phyloP scores from a whole-genome alignment of 2,888 invertebrate genomes.

The Ormyrus thymus region DNA sequence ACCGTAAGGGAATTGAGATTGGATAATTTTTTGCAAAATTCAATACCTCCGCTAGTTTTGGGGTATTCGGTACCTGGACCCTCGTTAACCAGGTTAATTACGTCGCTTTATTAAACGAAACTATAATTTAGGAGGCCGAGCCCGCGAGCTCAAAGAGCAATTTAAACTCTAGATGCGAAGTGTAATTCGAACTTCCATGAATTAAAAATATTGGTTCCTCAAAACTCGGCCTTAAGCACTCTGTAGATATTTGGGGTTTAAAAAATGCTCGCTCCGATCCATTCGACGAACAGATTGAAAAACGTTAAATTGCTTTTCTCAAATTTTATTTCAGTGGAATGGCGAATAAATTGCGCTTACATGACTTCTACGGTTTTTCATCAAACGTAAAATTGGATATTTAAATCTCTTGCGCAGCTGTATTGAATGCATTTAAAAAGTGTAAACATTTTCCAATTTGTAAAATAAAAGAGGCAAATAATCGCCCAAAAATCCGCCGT shows the following conservation, averaged over 20 bases:
- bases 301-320: too few relatives aligned
- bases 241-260: too few relatives aligned
- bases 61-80: neutral
- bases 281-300: too few relatives aligned
- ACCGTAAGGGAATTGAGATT: too few relatives aligned
- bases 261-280: too few relatives aligned
- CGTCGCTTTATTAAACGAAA: constrained; percentile 8
- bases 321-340: too few relatives aligned
- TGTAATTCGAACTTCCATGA: neutral
- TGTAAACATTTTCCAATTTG: neutral
- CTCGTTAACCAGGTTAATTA: constrained; percentile 10
- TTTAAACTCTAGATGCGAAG: neutral
- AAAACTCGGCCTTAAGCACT: too few relatives aligned
- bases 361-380: too few relatives aligned
- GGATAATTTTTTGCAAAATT: too few relatives aligned
- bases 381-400: too few relatives aligned
- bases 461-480: neutral
- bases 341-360: too few relatives aligned
- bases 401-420: neutral
- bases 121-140: neutral
- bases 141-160: neutral
- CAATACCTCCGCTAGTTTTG: too few relatives aligned
- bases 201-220: constrained; percentile 2
- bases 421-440: neutral
- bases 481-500: neutral